phyloP scores from a whole-genome alignment of 2,797 vertebrate genomes.

The Fistularia tabacaria region DNA sequence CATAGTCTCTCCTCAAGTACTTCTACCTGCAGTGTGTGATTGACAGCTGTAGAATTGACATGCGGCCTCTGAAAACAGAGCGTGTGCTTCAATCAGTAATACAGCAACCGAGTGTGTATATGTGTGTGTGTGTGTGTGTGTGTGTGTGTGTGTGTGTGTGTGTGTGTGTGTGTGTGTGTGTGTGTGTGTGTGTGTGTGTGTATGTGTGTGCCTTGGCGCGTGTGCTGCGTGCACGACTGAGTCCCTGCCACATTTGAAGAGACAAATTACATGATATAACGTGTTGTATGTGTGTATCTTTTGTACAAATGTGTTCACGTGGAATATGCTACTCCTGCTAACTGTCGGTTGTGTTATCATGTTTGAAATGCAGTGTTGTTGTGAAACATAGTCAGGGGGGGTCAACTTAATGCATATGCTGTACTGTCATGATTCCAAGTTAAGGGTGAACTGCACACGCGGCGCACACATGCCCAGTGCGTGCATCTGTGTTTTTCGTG shows the following conservation, averaged over 20 bases:
- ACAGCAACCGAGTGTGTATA: conserved; percentile 30
- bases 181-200: conserved; percentile 3
- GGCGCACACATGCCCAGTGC: conserved; percentile 26
- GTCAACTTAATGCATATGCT: conserved; percentile 47
- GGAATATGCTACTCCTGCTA: conserved; percentile 67
- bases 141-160: conserved; percentile 15
- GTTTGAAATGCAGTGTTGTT: conserved; percentile 69
- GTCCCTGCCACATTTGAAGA: conserved; percentile 47
- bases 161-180: conserved; percentile 18
- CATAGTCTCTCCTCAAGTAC: conserved; percentile 81
- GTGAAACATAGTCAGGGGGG: conserved; percentile 65
- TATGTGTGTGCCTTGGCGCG: conserved; percentile 19
- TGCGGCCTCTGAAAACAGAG: conserved; percentile 19
- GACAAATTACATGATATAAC: conserved; percentile 56
- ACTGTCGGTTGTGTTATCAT: conserved; percentile 66
- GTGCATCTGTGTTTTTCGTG: conserved; percentile 47
- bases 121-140: conserved; percentile 19
- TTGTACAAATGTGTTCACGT: conserved; percentile 71
- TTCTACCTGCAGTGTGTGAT: conserved; percentile 65
- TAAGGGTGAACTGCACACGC: conserved; percentile 36
- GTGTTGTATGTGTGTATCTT: conserved; percentile 71
- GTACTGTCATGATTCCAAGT: conserved; percentile 49
- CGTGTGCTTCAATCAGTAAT: conserved; percentile 34
- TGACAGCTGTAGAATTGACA: conserved; percentile 39
- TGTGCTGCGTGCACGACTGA: conserved; percentile 11